phyloP scores from a whole-genome alignment of 1,140 invertebrate species.

The Atta colombica region DNA sequence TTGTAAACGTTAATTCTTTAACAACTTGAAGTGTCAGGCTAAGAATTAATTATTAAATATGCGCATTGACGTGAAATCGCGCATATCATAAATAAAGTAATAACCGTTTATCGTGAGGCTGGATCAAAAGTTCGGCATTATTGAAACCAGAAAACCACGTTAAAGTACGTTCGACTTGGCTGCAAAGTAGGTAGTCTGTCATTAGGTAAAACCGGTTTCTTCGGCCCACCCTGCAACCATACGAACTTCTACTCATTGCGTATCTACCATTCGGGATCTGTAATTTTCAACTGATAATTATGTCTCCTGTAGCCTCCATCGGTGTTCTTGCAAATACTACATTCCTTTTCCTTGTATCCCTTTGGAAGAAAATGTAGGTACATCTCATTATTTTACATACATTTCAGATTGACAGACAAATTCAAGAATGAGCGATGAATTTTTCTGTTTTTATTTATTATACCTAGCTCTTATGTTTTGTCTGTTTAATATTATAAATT shows the following conservation, averaged over 20 bases:
- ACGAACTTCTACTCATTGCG: conserved; percentile 65
- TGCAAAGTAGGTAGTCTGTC: conserved; percentile 73
- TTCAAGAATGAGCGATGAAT: background rate
- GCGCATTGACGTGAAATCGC: background rate
- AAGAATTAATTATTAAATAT: background rate
- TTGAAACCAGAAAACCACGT: conserved; percentile 71
- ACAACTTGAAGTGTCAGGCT: background rate
- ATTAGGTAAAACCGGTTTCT: conserved; percentile 79
- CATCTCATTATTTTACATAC: background rate
- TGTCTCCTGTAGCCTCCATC: conserved; percentile 2
- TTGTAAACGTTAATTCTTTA: background rate
- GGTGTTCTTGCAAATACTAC: background rate
- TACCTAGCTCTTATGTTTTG: background rate
- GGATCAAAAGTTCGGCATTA: conserved; percentile 57
- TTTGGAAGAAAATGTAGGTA: background rate
- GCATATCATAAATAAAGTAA: conserved; percentile 4
- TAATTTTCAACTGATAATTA: conserved; percentile 52
- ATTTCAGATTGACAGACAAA: conserved; percentile 53
- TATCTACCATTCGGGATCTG: conserved; percentile 61
- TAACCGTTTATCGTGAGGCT: background rate
- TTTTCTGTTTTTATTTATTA: background rate
- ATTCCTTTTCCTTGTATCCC: background rate
- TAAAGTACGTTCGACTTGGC: conserved; percentile 61
- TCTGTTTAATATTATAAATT: background rate
- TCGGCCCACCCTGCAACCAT: conserved; percentile 72